Base-by-base conservation (phyloP, 2,888 invertebrate genomes). In the Epistrophella euchroma region DNA sequence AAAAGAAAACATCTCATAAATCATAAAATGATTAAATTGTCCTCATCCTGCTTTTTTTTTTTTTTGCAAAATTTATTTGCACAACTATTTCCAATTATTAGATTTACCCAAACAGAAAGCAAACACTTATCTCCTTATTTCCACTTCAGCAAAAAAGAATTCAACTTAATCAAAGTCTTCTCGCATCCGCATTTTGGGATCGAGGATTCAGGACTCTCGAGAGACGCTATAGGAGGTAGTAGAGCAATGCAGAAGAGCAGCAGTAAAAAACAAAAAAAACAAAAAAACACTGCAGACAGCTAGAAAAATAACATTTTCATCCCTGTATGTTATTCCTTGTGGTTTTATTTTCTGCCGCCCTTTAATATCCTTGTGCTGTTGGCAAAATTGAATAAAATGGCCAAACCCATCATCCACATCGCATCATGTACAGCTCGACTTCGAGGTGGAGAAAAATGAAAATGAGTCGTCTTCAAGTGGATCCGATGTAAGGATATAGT, bases 41-140 rank as follows among this genome's bases (percentile, higher is more conserved):
- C 22, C 68, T 52, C 47, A 15, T 66, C 47, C 64, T 47, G 45
- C 32, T 35, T 19, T 9, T 52, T 58, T 60, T 58, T 50, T 47
- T 66, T 35, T 15, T 22, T 13, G 22, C 15, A 25, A 70, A 68
- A 66, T 80, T 35, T 73, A 73, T 85, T 50, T 37, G 35, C 62
- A 82, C 73, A 70, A 77, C 82, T 82, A 77, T 77, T 86, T 78
- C 86, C 86, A 86, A 86, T 86, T 86, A 86, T 86, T 86, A 78
- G 73, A 81, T 86, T 75, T 82, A 74, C 66, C 82, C 77, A 71
- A 82, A 86, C 82, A 66, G 77, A 86, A 82, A 86, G 86, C 78
- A 86, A 86, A 86, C 78, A 86, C 86, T 86, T 86, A 78, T 86
- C 86, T 86, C 43, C 73, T 62, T 73, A 71, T 77, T 73, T 74